Evolutionary conservation across 2,888 invertebrate species (phyloP), one percentile per base, ranked within the genome.

Genomic region (Agriotes lineatus): DNA sequence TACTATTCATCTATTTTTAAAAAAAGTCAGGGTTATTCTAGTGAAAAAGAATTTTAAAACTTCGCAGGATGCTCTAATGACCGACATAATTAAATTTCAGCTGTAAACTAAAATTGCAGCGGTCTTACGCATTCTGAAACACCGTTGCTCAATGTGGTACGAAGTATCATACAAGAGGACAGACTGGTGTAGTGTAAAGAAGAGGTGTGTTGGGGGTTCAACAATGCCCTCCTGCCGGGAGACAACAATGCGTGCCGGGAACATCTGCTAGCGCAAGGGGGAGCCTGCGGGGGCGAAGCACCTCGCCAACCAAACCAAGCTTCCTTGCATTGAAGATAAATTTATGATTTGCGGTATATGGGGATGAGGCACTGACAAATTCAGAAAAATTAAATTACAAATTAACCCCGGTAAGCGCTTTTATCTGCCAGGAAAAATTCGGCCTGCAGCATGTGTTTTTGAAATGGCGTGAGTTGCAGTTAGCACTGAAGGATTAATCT

Each of bases 241-340:
- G 75, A 81, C 81, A 82, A 83, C 82, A 82, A 82, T 82, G 79
- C 81, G 77, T 79, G 81, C 81, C 80, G 78, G 77, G 79, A 82
- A 82, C 82, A 82, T 82, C 82, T 82, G 82, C 82, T 81, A 67
- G 69, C 77, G 74, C 78, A 71, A 74, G 73, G 76, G 79, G 79
- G 78, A 74, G 78, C 73, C 74, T 72, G 74, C 68, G 72, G 72
- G 74, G 76, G 77, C 70, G 70, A 72, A 64, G 44, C 64, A 65
- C 64, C 64, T 64, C 64, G 50, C 68, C 45, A 54, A 44, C 69
- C 59, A 39, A 64, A 63, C 25, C 42, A 18, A 58, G 50, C 57
- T 63, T 61, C 58, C 56, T 62, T 68, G 56, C 44, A 64, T 60
- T 59, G 59, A 68, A 69, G 59, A 50, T 50, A 52, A 66, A 66